Evolutionary conservation across 2,888 invertebrate species (phyloP).

Genomic region (Syrista parreyssii): DNA sequence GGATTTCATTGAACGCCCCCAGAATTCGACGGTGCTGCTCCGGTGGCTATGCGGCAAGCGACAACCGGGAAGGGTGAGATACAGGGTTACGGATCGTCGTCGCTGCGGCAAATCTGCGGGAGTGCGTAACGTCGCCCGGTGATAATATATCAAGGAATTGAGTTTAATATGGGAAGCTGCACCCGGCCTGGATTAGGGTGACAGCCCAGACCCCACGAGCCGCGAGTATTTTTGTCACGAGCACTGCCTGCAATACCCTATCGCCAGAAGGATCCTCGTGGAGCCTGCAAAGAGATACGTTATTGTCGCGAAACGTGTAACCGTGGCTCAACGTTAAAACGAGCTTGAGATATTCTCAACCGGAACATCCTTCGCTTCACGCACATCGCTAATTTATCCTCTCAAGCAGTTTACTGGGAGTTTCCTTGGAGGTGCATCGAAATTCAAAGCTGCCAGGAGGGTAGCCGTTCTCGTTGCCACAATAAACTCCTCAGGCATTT

Average conservation of each 20-base stretch:
- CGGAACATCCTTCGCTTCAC: neutral
- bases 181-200: constrained; percentile 56
- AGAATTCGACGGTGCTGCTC: constrained; percentile 61
- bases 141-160: neutral
- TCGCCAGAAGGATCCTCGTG: neutral
- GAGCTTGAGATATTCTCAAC: neutral
- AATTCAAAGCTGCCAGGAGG: neutral
- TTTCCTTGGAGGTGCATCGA: neutral
- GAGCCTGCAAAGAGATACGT: neutral
- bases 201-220: constrained; percentile 13
- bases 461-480: neutral
- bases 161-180: constrained; percentile 25
- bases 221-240: neutral
- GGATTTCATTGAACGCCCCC: constrained; percentile 57
- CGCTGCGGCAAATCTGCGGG: constrained; percentile 59
- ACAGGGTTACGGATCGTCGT: constrained; percentile 43
- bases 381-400: neutral
- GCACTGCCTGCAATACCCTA: neutral
- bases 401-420: neutral
- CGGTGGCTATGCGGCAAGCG: constrained; percentile 48
- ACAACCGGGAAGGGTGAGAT: constrained; percentile 17
- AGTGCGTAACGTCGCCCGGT: constrained; percentile 30
- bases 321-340: neutral
- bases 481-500: neutral
- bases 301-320: neutral